Conservation (phyloP, 2,888 invertebrate species). For the Latrodectus hesperus region DNA sequence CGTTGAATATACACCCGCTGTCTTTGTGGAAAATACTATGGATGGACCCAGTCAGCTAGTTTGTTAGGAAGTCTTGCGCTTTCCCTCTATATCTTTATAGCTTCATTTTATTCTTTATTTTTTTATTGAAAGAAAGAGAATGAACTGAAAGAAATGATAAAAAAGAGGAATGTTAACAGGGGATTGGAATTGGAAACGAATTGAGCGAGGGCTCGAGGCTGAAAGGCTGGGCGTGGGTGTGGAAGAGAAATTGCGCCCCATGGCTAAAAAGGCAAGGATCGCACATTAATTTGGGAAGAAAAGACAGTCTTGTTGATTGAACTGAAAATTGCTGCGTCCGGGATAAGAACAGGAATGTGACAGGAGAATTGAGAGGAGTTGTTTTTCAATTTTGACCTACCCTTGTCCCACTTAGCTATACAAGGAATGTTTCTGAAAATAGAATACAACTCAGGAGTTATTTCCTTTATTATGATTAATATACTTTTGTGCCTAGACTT, state of each 20-base stretch:
- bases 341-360: constrained; percentile 2
- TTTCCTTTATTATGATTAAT: too few species aligned
- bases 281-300: constrained; percentile 48
- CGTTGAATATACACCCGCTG: constrained; percentile 4
- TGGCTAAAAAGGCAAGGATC: constrained; percentile 48
- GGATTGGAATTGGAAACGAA: constrained; percentile 46
- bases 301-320: constrained; percentile 56
- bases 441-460: too few species aligned
- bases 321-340: constrained; percentile 36
- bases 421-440: too few species aligned
- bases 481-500: too few species aligned
- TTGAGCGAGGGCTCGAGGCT: constrained; percentile 12
- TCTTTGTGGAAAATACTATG: constrained; percentile 9
- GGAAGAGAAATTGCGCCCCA: constrained; percentile 29
- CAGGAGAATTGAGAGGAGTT: neutral
- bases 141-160: neutral
- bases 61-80: constrained; percentile 7
- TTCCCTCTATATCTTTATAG: neutral
- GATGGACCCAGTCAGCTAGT: constrained; percentile 41
- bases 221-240: neutral
- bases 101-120: constrained; percentile 5
- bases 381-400: constrained; percentile 2
- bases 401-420: neutral
- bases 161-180: constrained; percentile 44
- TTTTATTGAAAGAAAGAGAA: neutral